Base-by-base conservation (phyloP, 1,140 invertebrate genomes). In the Danaus plexippus region DNA sequence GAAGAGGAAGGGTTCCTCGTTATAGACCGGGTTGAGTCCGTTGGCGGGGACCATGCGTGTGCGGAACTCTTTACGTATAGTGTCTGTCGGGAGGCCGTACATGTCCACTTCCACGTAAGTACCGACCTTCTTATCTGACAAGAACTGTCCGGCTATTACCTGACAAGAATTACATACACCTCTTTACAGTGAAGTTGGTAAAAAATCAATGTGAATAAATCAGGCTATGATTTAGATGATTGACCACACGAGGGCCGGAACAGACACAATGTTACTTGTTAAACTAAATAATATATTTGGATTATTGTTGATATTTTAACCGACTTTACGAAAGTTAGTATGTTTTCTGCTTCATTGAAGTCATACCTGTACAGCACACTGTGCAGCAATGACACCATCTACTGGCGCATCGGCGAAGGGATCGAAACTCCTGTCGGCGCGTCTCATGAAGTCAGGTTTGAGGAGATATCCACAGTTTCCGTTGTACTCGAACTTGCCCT, bases 31-130 rank as follows among this genome's bases (percentile, higher is more conserved):
- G 91, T 98, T 99, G 61, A 98, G 89, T 15, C 98, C 98, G 80
- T 99, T 99, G 51, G 93, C 94, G 9, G 97, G 97, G 54, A 99
- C 96, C 85, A 98, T 92, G 66, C 96, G 90, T 0, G 98, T 99
- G 11, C 97, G 91, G 82, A 99, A 99, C 88, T 99, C 98, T 83
- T 97, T 98, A 22, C 98, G 90, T 69, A 99, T 99, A 22, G 98
- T 99, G 87, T 99, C 98, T 0, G 98, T 98, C 1, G 98, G 97
- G 66, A 99, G 89, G 49, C 98, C 98, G 87, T 99, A 99, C 98
- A 99, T 99, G 87, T 99, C 98, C 18, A 99, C 98, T 87, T 99
- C 98, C 9, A 99, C 98, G 87, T 99, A 99, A 2, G 98, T 99
- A 9, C 98, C 97, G 46, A 95, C 96, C 87, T 99, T 99, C 87